Percentiles rank a stretch among this genome's conserved stretches.
Conservation (phyloP, 2,888 invertebrate species). For the Calephelis perditalis region DNA sequence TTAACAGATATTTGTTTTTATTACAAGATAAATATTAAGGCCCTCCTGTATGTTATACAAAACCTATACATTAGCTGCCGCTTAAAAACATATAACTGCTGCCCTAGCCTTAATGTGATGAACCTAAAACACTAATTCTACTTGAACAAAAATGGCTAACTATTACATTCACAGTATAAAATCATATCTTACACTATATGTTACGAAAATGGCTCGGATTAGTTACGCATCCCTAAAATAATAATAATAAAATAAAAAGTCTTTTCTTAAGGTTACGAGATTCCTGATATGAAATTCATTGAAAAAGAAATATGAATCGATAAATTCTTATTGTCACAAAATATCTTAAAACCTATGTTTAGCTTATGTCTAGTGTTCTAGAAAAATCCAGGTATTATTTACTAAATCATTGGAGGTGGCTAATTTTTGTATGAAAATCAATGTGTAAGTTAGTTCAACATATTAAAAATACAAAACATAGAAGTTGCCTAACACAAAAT, state of each 20-base stretch:
- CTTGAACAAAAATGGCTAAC: neutral
- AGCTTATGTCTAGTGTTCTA: no score
- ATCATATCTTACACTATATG: slow-evolving; percentile 32
- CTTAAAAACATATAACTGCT: neutral
- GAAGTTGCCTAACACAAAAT: no score
- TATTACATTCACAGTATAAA: neutral
- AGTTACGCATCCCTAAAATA: slow-evolving; percentile 14
- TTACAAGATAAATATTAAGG: slow-evolving; percentile 5
- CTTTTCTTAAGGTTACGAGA: slow-evolving; percentile 39
- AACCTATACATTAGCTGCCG: neutral
- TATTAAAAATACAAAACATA: no score
- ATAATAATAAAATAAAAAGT: slow-evolving; percentile 26
- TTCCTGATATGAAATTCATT: slow-evolving; percentile 29
- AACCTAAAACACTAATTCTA: neutral
- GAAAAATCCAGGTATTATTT: no score
- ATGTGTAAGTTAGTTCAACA: no score
- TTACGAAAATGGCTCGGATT: slow-evolving; percentile 71
- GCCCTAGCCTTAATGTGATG: neutral
- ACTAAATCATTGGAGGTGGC: no score
- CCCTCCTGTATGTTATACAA: slow-evolving; percentile 6
- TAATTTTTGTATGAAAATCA: no score
- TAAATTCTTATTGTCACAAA: slow-evolving; percentile 1
- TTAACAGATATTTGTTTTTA: slow-evolving; percentile 1
- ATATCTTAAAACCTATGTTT: neutral
- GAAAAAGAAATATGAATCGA: neutral